phyloP scores from a whole-genome alignment of 2,888 invertebrate species.

The Masnerella sp. region DNA sequence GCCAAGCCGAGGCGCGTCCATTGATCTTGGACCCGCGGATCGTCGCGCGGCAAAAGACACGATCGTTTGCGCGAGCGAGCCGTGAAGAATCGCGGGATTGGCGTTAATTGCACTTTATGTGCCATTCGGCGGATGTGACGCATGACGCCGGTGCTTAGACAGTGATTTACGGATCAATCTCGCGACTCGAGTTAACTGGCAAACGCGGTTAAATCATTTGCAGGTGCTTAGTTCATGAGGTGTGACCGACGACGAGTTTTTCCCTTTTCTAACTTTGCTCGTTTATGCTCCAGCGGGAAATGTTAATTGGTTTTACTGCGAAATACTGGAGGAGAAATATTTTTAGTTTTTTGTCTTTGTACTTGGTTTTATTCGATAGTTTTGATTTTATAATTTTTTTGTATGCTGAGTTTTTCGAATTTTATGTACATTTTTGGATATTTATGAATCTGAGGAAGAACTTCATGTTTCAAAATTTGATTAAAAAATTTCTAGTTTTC shows the following conservation, averaged over 20 bases:
- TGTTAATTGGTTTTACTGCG: constrained; percentile 15
- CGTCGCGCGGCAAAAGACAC: constrained; percentile 36
- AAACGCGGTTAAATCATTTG: constrained; percentile 32
- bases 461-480: no score
- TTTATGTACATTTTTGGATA: no score
- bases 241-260: constrained; percentile 31
- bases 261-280: constrained; percentile 13
- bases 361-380: no score
- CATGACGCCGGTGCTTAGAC: constrained; percentile 52
- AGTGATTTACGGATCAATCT: constrained; percentile 59
- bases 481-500: no score
- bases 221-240: constrained; percentile 40
- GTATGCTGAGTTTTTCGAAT: no score
- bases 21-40: constrained; percentile 30
- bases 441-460: no score
- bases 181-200: constrained; percentile 25
- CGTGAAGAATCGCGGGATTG: constrained; percentile 63
- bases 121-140: constrained; percentile 62
- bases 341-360: no score
- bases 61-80: constrained; percentile 41
- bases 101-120: constrained; percentile 66
- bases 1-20: constrained; percentile 25
- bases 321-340: no score
- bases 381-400: no score
- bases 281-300: constrained; percentile 1